Base-by-base conservation (phyloP, 2,888 invertebrate genomes). In the Tuta absoluta region DNA sequence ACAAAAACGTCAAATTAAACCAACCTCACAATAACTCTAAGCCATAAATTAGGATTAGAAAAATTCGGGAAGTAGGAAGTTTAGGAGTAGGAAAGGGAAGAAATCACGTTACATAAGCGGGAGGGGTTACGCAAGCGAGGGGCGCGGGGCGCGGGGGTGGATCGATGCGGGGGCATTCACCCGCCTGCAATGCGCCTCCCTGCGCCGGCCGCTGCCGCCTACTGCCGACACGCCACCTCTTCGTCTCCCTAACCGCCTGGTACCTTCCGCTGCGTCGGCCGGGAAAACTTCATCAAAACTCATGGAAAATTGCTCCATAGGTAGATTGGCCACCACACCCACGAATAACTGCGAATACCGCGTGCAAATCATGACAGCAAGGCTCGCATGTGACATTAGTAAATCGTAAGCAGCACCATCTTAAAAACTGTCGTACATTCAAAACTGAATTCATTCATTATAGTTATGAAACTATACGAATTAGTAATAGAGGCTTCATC, bases 81-180 rank as follows among this genome's bases (percentile, higher is more conserved):
- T 61, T 38, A 61, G 48, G 61, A 61, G 37, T 48, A 24, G 48
- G 62, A 38, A 49, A 49, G 49, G 86, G 86, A 87, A 85, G 81
- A 81, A 78, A 84, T 84, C 81, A 80, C 78, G 81, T 89, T 89
- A 89, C 86, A 87, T 90, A 90, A 90, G 82, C 80, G 76, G 74
- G 78, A 75, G 78, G 72, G 76, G 82, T 85, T 86, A 87, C 88
- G 86, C 86, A 86, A 86, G 67, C 62, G 71, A 74, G 74, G 77
- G 65, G 72, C 69, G 70, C 68, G 73, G 71, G 71, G 33, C 1
- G 7, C 7, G 33, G 33, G 76, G 73, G 67, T 71, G 78, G 90
- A 90, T 91, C 91, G 91, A 90, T 91, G 90, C 82, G 82, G 83
- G 91, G 91, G 85, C 87, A 87, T 90, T 90, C 87, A 90, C 90